phyloP scores from a whole-genome alignment of 2,888 invertebrate genomes.

The Azorinus chamasolen region DNA sequence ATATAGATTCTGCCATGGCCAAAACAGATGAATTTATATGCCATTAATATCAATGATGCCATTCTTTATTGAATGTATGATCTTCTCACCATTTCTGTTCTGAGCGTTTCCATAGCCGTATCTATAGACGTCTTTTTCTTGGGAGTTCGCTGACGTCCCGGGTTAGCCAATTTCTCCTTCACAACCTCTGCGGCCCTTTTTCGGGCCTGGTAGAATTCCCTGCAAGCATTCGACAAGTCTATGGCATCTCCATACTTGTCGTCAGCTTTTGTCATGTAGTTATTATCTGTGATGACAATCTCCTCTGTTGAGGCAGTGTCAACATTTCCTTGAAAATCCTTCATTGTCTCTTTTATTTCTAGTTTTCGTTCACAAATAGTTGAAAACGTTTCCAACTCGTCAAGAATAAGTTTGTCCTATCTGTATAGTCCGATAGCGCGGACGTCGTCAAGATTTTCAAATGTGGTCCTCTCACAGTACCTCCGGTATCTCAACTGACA shows the following conservation, averaged over 20 bases:
- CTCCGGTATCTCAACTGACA: too few relatives aligned
- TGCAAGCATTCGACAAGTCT: slow-evolving; percentile 75
- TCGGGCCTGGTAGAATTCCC: slow-evolving; percentile 70
- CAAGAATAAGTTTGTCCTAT: too few relatives aligned
- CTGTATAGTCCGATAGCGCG: too few relatives aligned
- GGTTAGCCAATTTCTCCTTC: slow-evolving; percentile 55
- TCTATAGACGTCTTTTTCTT: slow-evolving; percentile 62
- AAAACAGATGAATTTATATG: too few relatives aligned
- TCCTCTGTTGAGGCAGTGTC: slow-evolving; percentile 22
- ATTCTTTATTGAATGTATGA: background rate
- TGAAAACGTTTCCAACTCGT: too few relatives aligned
- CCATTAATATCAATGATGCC: too few relatives aligned
- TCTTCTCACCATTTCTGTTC: slow-evolving; percentile 68
- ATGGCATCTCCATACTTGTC: slow-evolving; percentile 72
- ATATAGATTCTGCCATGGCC: too few relatives aligned
- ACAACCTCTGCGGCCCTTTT: slow-evolving; percentile 62
- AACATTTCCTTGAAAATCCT: slow-evolving; percentile 39
- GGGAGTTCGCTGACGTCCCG: slow-evolving; percentile 39
- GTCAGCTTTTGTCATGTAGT: slow-evolving; percentile 42
- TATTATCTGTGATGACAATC: slow-evolving; percentile 50
- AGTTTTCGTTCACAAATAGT: too few relatives aligned
- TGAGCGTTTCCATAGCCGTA: slow-evolving; percentile 65
- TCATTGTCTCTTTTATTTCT: slow-evolving; percentile 26
- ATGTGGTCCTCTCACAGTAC: too few relatives aligned
- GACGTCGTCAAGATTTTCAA: too few relatives aligned